phyloP scores from a whole-genome alignment of 2,888 invertebrate genomes.

The Cataglyphis altisquamis region DNA sequence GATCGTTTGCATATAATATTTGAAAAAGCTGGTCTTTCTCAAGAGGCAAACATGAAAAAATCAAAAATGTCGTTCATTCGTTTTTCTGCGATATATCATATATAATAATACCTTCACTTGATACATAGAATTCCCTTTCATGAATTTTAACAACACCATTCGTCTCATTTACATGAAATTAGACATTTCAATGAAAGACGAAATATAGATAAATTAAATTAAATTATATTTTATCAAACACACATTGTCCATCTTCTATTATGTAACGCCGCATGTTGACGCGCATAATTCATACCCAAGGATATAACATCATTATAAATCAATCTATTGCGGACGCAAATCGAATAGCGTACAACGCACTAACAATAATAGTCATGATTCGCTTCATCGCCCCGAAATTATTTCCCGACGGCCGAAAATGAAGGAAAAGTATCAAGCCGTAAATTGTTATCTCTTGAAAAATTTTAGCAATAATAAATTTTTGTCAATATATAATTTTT shows the following conservation, averaged over 20 bases:
- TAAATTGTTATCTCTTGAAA: neutral
- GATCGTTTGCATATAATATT: constrained; percentile 30
- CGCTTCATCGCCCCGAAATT: neutral
- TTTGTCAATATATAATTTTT: constrained; percentile 10
- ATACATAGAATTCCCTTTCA: neutral
- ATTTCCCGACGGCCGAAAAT: neutral
- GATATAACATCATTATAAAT: constrained; percentile 48
- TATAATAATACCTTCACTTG: constrained; percentile 1
- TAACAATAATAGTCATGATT: constrained; percentile 28
- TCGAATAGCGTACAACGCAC: constrained; percentile 6
- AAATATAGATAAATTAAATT: constrained; percentile 22
- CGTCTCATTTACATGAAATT: neutral
- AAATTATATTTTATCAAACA: constrained; percentile 27
- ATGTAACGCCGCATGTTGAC: constrained; percentile 4
- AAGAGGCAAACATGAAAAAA: constrained; percentile 8
- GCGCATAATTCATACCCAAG: constrained; percentile 28
- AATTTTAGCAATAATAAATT: constrained; percentile 3
- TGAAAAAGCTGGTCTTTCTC: constrained; percentile 18
- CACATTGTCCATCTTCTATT: neutral
- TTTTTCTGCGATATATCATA: neutral
- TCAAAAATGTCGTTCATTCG: constrained; percentile 30
- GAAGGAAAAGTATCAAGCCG: neutral
- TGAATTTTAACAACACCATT: neutral
- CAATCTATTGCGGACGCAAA: constrained; percentile 24
- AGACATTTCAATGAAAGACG: neutral